Base-by-base conservation (phyloP, 35 echinoderm and acorn worm genomes). In the Acanthaster planci region DNA sequence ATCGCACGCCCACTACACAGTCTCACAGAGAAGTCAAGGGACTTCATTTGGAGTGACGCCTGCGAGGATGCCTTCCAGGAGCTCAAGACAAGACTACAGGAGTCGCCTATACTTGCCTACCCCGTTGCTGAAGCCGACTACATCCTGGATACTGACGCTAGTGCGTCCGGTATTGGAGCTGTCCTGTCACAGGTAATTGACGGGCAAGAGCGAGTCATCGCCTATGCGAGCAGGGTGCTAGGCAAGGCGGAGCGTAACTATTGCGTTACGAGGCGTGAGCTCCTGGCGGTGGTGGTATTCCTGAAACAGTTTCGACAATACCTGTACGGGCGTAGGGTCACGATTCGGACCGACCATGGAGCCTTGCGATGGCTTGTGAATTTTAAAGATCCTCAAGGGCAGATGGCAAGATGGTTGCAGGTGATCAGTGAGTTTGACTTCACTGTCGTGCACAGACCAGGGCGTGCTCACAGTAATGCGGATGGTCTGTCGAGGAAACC, bases 121-220 rank as follows among this genome's bases (percentile, higher is more conserved):
- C 91, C 85, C 31, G 72, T 56, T 23, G 8, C 80, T 26, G 54
- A 56, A 50, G 26, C 34, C 5, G 44, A 52, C 5, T 88, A 78
- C 51, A 84, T 87, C 15, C 39, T 93, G 60, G 86, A 88, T 54
- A 93, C 85, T 17, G 86, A 93, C 56, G 91, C 91, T 1, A 88
- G 91, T 39, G 55, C 56, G 23, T 58, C 37, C 17, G 85, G 52
- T 35, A 68, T 68, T 12, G 80, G 80, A 30, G 86, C 67, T 27
- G 86, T 93, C 17, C 84, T 93, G 55, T 88, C 79, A 15, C 90
- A 92, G 64, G 47, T 64, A 38, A 52, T 82, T 3, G 77, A 83
- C n/a, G 90, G 64, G 7, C 19, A 57, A 0, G 90, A 93, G 37
- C 37, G 55, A 29, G 77, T 80, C 37, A 42, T 93, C 18, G 86